Percentiles rank a stretch among this genome's conserved stretches.
Conservation (phyloP, 2,113 vertebrate species). For the Megaleporinus macrocephalus region DNA sequence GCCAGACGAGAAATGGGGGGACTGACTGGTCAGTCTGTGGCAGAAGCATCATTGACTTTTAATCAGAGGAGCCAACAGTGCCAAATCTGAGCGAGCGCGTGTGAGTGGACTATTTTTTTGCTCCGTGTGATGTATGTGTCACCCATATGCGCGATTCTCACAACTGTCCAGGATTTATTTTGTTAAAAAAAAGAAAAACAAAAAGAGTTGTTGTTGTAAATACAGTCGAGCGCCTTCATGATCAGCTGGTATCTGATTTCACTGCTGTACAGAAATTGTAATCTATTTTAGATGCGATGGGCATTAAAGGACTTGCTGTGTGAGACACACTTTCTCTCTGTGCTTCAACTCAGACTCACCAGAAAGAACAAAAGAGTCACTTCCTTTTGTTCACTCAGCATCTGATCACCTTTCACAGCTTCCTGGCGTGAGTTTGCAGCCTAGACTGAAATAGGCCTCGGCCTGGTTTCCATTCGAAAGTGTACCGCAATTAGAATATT, state of each 20-base stretch:
- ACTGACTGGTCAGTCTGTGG: slow-evolving; percentile 13
- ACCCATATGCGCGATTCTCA: slow-evolving; percentile 32
- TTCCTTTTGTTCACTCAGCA: background rate
- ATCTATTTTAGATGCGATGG: slow-evolving; percentile 73
- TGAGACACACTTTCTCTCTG: slow-evolving; percentile 14
- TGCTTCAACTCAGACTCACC: background rate
- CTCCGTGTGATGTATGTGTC: slow-evolving; percentile 43
- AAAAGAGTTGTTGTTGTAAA: slow-evolving; percentile 43
- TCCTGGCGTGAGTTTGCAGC: background rate
- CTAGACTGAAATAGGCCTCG: too few species aligned
- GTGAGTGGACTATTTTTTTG: slow-evolving; percentile 35
- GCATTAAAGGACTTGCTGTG: slow-evolving; percentile 57
- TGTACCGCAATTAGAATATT: too few species aligned
- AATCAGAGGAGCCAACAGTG: slow-evolving; percentile 66
- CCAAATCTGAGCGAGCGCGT: slow-evolving; percentile 49
- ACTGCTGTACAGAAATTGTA: slow-evolving; percentile 71
- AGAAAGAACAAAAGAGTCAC: background rate
- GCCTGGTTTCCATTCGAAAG: too few species aligned
- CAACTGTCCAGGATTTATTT: slow-evolving; percentile 40
- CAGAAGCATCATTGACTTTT: slow-evolving; percentile 39
- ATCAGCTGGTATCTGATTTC: slow-evolving; percentile 62
- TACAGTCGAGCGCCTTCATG: slow-evolving; percentile 32
- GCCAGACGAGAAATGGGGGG: background rate
- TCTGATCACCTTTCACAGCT: background rate
- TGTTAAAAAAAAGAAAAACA: slow-evolving; percentile 26